Conservation (phyloP, 2,888 invertebrate species). For the Keiferia lycopersicella region DNA sequence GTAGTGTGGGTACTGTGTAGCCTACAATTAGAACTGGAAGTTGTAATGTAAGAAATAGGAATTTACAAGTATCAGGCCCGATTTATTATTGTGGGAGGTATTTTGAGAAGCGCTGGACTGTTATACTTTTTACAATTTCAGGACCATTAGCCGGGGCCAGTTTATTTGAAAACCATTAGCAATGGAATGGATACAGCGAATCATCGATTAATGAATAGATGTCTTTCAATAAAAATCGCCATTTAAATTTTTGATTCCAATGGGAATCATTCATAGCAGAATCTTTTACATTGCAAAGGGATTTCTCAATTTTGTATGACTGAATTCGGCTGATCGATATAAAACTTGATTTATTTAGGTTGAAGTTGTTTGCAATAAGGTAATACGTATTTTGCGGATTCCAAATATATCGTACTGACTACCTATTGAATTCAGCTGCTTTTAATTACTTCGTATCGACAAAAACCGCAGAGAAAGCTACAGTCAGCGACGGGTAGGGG, state of each 20-base stretch:
- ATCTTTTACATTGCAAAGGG: constrained; percentile 20
- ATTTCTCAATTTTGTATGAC: neutral
- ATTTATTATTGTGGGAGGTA: neutral
- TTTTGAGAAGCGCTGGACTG: neutral
- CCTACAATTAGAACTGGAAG: too few relatives aligned
- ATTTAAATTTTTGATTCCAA: constrained; percentile 43
- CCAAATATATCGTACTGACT: neutral
- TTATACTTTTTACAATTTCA: constrained; percentile 53
- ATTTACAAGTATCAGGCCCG: too few relatives aligned
- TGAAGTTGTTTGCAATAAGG: too few relatives aligned
- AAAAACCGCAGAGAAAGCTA: constrained; percentile 4
- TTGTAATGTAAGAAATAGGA: too few relatives aligned
- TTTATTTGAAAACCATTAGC: constrained; percentile 76
- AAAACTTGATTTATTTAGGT: too few relatives aligned
- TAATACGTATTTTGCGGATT: neutral
- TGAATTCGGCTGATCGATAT: neutral
- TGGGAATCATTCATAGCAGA: constrained; percentile 18
- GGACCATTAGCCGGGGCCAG: constrained; percentile 60
- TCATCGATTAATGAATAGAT: constrained; percentile 64
- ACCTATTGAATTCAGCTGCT: constrained; percentile 29
- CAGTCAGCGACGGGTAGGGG: constrained; percentile 58
- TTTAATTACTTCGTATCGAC: constrained; percentile 67
- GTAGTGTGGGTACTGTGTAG: too few relatives aligned
- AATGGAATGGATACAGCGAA: constrained; percentile 57
- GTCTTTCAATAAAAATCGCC: constrained; percentile 58